A percentile compares a stretch with the other conserved stretches of the same genome.
phyloP scores from a whole-genome alignment of 1,140 invertebrate species.

The Brachionus plicatilis region DNA sequence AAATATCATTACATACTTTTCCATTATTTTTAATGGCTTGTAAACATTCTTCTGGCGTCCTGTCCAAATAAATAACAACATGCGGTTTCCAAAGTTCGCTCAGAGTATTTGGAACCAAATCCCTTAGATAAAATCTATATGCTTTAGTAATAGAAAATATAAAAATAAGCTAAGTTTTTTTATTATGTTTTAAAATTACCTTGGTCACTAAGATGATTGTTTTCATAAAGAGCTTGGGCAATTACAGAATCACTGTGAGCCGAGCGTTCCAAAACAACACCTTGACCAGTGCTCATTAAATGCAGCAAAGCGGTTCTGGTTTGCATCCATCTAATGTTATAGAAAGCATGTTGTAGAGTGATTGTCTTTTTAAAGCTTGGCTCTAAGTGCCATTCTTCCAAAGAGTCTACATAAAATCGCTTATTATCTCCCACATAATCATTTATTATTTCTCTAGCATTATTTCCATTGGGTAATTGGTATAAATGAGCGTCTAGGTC shows the following conservation, averaged over 20 bases:
- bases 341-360: constrained; percentile 27
- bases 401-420: neutral
- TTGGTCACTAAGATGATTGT: neutral
- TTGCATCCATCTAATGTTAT: constrained; percentile 41
- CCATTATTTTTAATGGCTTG: constrained; percentile 22
- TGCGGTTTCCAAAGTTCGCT: constrained; percentile 38
- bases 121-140: constrained; percentile 37
- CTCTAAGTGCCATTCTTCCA: constrained; percentile 39
- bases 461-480: constrained; percentile 14
- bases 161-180: neutral
- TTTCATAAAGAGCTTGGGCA: constrained; percentile 25
- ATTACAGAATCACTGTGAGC: constrained; percentile 22
- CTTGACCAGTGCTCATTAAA: constrained; percentile 37
- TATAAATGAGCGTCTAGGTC: constrained; percentile 37
- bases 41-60: constrained; percentile 11
- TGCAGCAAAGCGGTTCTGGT: constrained; percentile 35
- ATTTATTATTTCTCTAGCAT: constrained; percentile 9
- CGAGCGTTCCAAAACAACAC: constrained; percentile 25
- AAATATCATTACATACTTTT: constrained; percentile 22
- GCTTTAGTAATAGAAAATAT: neutral
- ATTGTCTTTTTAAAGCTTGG: constrained; percentile 36
- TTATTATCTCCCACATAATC: constrained; percentile 32
- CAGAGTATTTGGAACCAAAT: constrained; percentile 32
- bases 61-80: constrained; percentile 36
- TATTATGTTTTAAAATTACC: neutral